Percentiles rank a stretch among this genome's conserved stretches.
Evolutionary conservation across 1,140 invertebrate genomes (phyloP).

Genomic region (Luehdorfia chinensis): DNA sequence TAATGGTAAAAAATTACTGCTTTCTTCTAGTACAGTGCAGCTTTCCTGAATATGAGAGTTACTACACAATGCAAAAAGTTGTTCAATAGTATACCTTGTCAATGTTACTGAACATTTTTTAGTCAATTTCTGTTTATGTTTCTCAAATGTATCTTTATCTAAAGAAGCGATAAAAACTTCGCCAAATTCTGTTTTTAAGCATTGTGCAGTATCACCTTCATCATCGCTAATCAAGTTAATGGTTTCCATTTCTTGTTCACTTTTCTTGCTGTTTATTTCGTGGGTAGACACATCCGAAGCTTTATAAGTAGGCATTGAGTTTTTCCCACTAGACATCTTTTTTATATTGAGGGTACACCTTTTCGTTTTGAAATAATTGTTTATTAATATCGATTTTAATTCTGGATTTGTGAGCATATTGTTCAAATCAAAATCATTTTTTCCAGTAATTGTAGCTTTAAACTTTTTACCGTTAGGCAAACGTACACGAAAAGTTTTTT

Average conservation of each 20-base stretch:
- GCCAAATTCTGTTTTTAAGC: conserved; percentile 50
- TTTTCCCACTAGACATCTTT: conserved; percentile 36
- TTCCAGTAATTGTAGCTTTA: conserved; percentile 52
- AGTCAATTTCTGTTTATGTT: conserved; percentile 49
- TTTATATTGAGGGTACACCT: conserved; percentile 54
- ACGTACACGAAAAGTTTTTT: conserved; percentile 42
- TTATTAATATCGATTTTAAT: conserved; percentile 38
- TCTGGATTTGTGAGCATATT: conserved; percentile 43
- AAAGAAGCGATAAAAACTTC: conserved; percentile 29
- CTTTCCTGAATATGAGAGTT: neutral
- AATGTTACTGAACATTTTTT: conserved; percentile 41
- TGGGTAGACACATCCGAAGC: too few relatives aligned
- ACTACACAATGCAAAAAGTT: neutral
- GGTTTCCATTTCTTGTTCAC: conserved; percentile 31
- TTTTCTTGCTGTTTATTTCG: conserved; percentile 16
- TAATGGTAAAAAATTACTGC: too few relatives aligned
- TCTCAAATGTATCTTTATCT: conserved; percentile 25
- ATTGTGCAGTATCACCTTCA: conserved; percentile 35
- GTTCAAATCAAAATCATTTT: conserved; percentile 38
- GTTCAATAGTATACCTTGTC: conserved; percentile 7
- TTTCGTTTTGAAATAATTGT: conserved; percentile 30
- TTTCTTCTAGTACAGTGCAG: neutral
- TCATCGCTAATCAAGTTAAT: conserved; percentile 63
- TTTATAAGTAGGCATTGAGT: too few relatives aligned
- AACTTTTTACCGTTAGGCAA: conserved; percentile 50